Conservation (phyloP, 2,888 invertebrate genomes). For the Eupithecia insigniata region DNA sequence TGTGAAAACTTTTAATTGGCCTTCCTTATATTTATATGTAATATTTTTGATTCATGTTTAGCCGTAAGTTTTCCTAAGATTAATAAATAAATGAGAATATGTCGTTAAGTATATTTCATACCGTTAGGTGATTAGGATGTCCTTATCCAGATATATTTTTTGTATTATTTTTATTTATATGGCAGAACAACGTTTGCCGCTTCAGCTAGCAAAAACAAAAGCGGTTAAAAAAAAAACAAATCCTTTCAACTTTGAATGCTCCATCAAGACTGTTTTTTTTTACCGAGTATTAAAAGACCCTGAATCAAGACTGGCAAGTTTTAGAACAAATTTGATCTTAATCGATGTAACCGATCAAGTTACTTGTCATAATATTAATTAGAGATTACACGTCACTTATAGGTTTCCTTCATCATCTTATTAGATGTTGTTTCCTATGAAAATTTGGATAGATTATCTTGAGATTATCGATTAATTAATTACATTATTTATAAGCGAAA, state of each 20-base stretch:
- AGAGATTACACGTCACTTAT: constrained; percentile 4
- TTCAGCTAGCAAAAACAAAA: no score
- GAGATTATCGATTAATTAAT: constrained; percentile 4
- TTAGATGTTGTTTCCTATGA: neutral
- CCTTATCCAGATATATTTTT: no score
- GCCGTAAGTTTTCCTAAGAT: no score
- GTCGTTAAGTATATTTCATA: no score
- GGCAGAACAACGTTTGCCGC: no score
- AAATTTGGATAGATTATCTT: neutral
- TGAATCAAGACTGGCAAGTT: neutral
- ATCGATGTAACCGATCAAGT: neutral
- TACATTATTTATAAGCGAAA: neutral
- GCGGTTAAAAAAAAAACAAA: no score
- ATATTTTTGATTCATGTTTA: no score
- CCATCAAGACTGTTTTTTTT: neutral
- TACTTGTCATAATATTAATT: neutral
- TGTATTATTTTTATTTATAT: no score
- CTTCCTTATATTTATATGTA: no score
- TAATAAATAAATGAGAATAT: no score
- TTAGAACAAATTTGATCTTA: neutral
- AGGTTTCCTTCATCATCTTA: neutral
- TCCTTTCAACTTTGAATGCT: neutral
- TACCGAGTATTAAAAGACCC: neutral
- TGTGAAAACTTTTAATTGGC: no score
- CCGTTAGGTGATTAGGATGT: no score